Evolutionary conservation across 23 tunicate genomes (phyloP).

Genomic region (Ciona savignyi): DNA sequence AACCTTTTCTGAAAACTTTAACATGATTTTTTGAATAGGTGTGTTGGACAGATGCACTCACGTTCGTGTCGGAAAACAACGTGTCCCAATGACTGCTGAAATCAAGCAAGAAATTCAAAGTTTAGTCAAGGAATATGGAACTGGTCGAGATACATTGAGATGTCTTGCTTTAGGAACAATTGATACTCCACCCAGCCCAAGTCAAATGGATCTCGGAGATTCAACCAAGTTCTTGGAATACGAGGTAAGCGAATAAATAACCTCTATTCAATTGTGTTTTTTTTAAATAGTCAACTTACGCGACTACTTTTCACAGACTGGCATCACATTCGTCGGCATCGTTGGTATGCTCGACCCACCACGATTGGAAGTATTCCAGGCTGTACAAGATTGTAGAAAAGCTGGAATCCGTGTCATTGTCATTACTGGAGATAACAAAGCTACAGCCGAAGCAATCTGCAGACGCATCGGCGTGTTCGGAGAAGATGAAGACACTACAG

Average conservation of each 20-base stretch:
- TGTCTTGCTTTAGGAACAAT: constrained; percentile 94
- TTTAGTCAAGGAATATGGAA: constrained; percentile 80
- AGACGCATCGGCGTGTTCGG: constrained; percentile 92
- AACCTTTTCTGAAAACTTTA: too few species aligned
- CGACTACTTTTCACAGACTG: constrained; percentile 24
- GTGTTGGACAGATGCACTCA: constrained; percentile 86
- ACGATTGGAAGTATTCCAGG: constrained; percentile 86
- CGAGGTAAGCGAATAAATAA: constrained; percentile 32
- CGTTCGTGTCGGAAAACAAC: constrained; percentile 82
- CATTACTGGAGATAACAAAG: constrained; percentile 97
- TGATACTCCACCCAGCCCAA: constrained; percentile 66
- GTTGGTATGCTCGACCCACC: constrained; percentile 99
- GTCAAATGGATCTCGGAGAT: constrained; percentile 71
- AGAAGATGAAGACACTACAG: constrained; percentile 83
- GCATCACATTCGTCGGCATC: constrained; percentile 94
- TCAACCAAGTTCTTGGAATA: constrained; percentile 78
- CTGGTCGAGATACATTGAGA: constrained; percentile 89
- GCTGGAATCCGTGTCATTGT: constrained; percentile 97
- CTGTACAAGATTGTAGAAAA: constrained; percentile 85
- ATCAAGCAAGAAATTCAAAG: constrained; percentile 61
- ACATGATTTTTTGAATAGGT: too few species aligned
- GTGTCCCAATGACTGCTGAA: constrained; percentile 66
- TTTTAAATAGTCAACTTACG: neutral
- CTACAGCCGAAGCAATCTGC: constrained; percentile 98
- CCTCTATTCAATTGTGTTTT: neutral